These are phyloP conservation scores for Lepas anatifera DNA, from an alignment of 2,888 invertebrate genomes.

Conservation along the genomic window DNA sequence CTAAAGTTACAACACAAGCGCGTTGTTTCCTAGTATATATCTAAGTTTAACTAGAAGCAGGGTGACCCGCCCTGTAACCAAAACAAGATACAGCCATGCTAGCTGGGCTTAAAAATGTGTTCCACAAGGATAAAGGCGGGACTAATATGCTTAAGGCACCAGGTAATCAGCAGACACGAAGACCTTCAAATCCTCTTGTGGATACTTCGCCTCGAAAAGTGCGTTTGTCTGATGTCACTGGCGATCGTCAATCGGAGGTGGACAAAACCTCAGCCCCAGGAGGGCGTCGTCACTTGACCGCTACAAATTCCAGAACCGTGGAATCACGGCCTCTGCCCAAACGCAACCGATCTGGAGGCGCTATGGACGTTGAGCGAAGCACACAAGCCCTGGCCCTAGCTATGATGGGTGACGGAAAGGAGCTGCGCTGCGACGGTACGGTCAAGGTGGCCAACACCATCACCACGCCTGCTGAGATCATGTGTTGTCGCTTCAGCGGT, in stretches of 20 bases:
- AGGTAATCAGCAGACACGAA: not conserved
- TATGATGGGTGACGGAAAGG: not conserved
- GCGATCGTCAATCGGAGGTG: not conserved
- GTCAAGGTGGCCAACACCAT: not conserved
- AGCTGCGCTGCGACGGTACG: not conserved
- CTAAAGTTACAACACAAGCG: no score
- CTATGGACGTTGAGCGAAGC: not conserved
- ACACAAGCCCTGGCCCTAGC: not conserved
- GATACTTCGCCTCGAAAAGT: not conserved
- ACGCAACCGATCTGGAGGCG: not conserved
- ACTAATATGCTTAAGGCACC: not conserved
- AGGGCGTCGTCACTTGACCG: not conserved
- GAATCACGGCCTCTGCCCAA: not conserved
- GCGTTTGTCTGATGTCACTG: not conserved
- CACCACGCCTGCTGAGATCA: not conserved
- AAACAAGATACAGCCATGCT: not conserved
- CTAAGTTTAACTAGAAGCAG: no score
- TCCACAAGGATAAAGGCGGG: not conserved
- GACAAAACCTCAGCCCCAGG: not conserved
- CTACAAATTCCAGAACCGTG: not conserved
- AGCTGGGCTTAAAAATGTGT: not conserved
- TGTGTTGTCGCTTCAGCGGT: not conserved
- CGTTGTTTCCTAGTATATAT: no score
- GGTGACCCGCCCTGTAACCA: no score
- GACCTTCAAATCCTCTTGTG: not conserved